Percentiles rank a stretch among this genome's conserved stretches.
Conservation (phyloP, 2,888 invertebrate species). For the Cryptops parisi region DNA sequence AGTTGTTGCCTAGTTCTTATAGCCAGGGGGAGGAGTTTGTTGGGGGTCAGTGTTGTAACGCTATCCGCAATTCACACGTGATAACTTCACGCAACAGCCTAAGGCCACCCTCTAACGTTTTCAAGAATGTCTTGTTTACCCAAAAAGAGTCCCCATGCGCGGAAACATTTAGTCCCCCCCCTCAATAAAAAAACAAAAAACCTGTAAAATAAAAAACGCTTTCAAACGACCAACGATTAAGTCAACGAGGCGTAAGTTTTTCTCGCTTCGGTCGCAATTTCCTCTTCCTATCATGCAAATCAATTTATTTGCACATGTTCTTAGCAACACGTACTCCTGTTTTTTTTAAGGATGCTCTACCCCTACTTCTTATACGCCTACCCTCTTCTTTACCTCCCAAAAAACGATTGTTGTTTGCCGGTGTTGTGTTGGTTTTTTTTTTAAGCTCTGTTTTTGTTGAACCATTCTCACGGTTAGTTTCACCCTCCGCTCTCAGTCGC, state of each 20-base stretch:
- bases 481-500: neutral
- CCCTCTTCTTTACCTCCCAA: neutral
- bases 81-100: slow-evolving; percentile 9
- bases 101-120: slow-evolving; percentile 1
- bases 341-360: neutral
- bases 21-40: slow-evolving; percentile 1
- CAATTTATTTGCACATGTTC: neutral
- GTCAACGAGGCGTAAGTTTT: neutral
- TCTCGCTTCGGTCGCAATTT: neutral
- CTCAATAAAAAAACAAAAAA: neutral
- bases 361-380: neutral
- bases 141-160: slow-evolving; percentile 2
- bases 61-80: slow-evolving; percentile 12
- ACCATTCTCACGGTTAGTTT: neutral
- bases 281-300: neutral
- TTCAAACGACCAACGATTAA: neutral
- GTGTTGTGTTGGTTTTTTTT: too few relatives aligned
- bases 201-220: too few relatives aligned
- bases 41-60: slow-evolving; percentile 11
- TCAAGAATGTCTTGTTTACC: slow-evolving; percentile 5
- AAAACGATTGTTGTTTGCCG: too few relatives aligned
- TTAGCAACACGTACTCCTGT: neutral
- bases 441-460: too few relatives aligned
- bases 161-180: too few relatives aligned
- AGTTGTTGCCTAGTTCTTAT: neutral